Evolutionary conservation across 1,140 invertebrate genomes (phyloP).

Genomic region (Cecropterus lyciades): DNA sequence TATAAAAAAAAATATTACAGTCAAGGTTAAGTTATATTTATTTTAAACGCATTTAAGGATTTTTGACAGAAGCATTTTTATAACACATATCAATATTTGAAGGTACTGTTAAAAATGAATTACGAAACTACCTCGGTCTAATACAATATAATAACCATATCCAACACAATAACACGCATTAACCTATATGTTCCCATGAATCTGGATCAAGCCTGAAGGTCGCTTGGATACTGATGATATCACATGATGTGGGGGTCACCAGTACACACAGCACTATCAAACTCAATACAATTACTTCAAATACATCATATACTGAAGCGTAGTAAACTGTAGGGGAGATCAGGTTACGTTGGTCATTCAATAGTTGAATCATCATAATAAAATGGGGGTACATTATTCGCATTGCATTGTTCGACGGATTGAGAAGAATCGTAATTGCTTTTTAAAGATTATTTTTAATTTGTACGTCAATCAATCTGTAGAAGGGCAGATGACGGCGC

Average conservation of each 20-base stretch:
- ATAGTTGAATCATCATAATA: constrained; percentile 53
- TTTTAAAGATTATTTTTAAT: constrained; percentile 31
- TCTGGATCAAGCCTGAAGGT: constrained; percentile 55
- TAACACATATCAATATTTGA: too few species aligned
- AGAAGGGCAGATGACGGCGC: constrained; percentile 21
- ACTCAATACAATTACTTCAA: constrained; percentile 4
- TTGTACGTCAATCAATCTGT: constrained; percentile 26
- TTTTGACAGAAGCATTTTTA: too few species aligned
- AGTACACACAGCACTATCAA: constrained; percentile 11
- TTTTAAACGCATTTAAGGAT: too few species aligned
- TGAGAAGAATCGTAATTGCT: constrained; percentile 32
- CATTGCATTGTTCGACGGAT: constrained; percentile 43
- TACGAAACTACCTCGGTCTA: not conserved
- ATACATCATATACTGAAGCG: constrained; percentile 36
- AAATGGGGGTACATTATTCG: constrained; percentile 39
- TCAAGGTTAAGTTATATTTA: too few species aligned
- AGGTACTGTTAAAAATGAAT: too few species aligned
- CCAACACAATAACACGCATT: constrained; percentile 44
- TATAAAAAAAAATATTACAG: too few species aligned
- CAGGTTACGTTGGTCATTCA: constrained; percentile 37
- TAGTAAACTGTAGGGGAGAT: constrained; percentile 37
- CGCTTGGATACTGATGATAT: constrained; percentile 49
- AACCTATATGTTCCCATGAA: constrained; percentile 37
- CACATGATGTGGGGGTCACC: constrained; percentile 43
- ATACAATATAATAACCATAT: constrained; percentile 36